phyloP scores from a whole-genome alignment of 1,140 invertebrate species.

The Samia ricini region DNA sequence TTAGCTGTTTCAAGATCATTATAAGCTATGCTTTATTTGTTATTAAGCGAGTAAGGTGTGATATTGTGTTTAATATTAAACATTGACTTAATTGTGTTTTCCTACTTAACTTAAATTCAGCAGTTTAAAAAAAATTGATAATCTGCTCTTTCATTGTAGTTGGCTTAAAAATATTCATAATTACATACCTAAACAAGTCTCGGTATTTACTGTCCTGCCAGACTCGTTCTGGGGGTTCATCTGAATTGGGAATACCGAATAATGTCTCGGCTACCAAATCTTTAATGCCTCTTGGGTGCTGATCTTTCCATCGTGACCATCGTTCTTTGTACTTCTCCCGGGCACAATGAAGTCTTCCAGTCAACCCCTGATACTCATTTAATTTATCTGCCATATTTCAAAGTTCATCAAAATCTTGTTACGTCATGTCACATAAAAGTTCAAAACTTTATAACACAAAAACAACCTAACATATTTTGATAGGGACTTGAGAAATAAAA shows the following conservation, averaged over 20 bases:
- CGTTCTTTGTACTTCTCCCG: conserved; percentile 81
- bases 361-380: conserved; percentile 86
- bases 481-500: background rate
- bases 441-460: background rate
- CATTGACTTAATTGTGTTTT: too few relatives aligned
- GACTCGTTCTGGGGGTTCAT: conserved; percentile 60
- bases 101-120: too few relatives aligned
- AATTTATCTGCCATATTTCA: conserved; percentile 83
- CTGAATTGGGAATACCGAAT: conserved; percentile 68
- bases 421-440: background rate
- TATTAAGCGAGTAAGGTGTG: too few relatives aligned
- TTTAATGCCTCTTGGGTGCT: conserved; percentile 73
- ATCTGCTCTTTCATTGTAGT: background rate
- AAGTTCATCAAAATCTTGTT: background rate
- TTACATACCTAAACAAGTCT: conserved; percentile 86
- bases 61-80: too few relatives aligned
- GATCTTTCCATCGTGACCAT: conserved; percentile 80
- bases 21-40: too few relatives aligned
- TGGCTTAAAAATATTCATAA: background rate
- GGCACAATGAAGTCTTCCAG: conserved; percentile 83
- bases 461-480: background rate
- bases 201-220: conserved; percentile 80
- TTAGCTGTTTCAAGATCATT: too few relatives aligned
- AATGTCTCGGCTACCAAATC: conserved; percentile 58
- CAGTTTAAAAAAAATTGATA: background rate